phyloP scores from a whole-genome alignment of 2,888 invertebrate species.

The Chymomyza amoena region DNA sequence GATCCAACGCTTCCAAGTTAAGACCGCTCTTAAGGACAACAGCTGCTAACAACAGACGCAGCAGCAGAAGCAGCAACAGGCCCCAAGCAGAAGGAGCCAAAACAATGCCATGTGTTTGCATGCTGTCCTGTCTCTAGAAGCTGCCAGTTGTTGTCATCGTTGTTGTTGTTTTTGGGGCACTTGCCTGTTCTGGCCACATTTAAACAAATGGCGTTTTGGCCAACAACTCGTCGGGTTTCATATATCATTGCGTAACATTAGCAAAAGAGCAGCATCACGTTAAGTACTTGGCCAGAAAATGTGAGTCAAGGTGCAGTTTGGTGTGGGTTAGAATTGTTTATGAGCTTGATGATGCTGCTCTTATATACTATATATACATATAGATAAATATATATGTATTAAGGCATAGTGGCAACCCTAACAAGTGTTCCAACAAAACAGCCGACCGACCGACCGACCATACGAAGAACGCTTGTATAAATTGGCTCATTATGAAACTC shows the following conservation, averaged over 20 bases:
- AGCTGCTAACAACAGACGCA: slow-evolving; percentile 37
- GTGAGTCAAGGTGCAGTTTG: not conserved
- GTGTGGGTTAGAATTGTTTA: slow-evolving; percentile 52
- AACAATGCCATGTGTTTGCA: slow-evolving; percentile 33
- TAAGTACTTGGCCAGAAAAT: slow-evolving; percentile 26
- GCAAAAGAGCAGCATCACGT: slow-evolving; percentile 23
- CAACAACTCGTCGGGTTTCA: slow-evolving; percentile 63
- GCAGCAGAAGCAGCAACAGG: slow-evolving; percentile 59
- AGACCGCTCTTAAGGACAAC: slow-evolving; percentile 14
- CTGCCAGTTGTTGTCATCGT: slow-evolving; percentile 46
- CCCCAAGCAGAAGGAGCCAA: slow-evolving; percentile 7
- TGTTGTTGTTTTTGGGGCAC: not conserved
- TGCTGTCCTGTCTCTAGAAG: slow-evolving; percentile 40
- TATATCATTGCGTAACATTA: slow-evolving; percentile 59
- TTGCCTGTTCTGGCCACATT: slow-evolving; percentile 34
- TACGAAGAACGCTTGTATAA: slow-evolving; percentile 66
- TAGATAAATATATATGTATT: not conserved
- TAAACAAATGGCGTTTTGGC: slow-evolving; percentile 65
- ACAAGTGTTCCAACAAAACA: slow-evolving; percentile 8
- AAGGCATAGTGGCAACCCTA: not conserved
- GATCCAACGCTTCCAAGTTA: slow-evolving; percentile 12
- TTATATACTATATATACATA: not conserved
- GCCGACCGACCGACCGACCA: slow-evolving; percentile 2
- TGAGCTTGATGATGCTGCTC: slow-evolving; percentile 27
- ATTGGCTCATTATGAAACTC: slow-evolving; percentile 73